Base-by-base conservation (phyloP, 1,140 invertebrate genomes). In the Macrotrachela quadricornifera region DNA sequence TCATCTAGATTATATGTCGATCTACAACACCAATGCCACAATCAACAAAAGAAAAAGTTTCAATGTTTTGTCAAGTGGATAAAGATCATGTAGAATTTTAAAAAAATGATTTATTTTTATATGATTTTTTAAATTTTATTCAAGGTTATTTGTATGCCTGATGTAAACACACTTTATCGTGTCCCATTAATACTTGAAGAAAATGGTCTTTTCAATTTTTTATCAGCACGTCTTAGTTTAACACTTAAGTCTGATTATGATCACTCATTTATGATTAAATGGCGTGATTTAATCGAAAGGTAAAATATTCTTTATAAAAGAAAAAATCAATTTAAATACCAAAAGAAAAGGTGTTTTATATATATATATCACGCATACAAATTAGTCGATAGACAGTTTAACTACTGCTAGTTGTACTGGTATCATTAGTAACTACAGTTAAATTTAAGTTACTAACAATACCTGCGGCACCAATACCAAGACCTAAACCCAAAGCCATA, bases 31-130 rank as follows among this genome's bases (percentile, higher is more conserved):
- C 82, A 0, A 80, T 95, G 45, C 77, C 77, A 16, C 70, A 80
- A 42, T 69, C 75, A 47, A 80, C 88, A 0, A 86, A 85, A 63
- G 78, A 86, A 42, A 97, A 99, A 73, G 85, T 99, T 39, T 92
- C 88, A 4, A 85, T 85, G 63, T 95, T 95, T 64, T 95, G 90
- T 65, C 85, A 96, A 73, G 87, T 97, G 16, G 78, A 78, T 14
- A 80, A 83, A 41, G 80, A 88, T 61, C 85, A 95, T 71, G 76
- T 78, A 56, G 45, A 44, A n/a, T 52, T 54, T 38, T 56, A 18
- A 40, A 14, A 49, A 48, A 45, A 57, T 12, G 61, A 52, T 50
- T 9, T 54, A 42, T 4, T 42, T 2, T 14, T 4, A 14, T 51
- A 50, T 44, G 59, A 4, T 2, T 30, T 4, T 60, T 67, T 63